Percentiles rank a stretch among this genome's conserved stretches.
Conservation (phyloP, 2,797 vertebrate species). For the Labeo calbasu region DNA sequence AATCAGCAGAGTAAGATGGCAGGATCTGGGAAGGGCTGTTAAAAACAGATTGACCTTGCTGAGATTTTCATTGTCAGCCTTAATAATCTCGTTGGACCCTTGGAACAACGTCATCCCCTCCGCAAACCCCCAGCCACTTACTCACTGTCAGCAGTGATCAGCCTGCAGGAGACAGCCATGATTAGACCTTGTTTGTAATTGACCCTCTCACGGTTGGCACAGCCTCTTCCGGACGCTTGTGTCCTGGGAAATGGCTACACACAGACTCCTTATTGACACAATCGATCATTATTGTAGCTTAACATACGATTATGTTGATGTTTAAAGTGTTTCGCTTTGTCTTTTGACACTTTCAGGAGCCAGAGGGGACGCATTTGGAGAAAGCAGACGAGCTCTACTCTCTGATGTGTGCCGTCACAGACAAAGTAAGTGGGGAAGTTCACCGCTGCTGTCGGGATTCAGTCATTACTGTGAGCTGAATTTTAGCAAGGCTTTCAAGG, state of each 20-base stretch:
- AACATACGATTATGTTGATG: slow-evolving; percentile 19
- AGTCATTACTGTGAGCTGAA: background rate
- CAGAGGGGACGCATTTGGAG: slow-evolving; percentile 84
- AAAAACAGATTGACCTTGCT: slow-evolving; percentile 47
- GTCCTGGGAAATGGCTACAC: slow-evolving; percentile 1
- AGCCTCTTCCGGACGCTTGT: background rate
- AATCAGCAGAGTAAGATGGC: slow-evolving; percentile 48
- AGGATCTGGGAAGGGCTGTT: slow-evolving; percentile 40
- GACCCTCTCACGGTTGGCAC: slow-evolving; percentile 12
- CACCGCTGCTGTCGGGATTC: background rate
- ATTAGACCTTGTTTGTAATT: slow-evolving; percentile 32
- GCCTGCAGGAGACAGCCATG: slow-evolving; percentile 13
- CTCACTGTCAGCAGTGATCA: slow-evolving; percentile 42
- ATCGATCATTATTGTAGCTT: background rate
- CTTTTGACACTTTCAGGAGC: slow-evolving; percentile 73
- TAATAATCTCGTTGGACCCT: slow-evolving; percentile 47
- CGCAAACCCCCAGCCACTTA: slow-evolving; percentile 31
- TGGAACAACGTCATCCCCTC: slow-evolving; percentile 35
- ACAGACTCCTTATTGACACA: slow-evolving; percentile 5
- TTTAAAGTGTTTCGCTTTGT: slow-evolving; percentile 30
- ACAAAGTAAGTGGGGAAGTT: slow-evolving; percentile 70
- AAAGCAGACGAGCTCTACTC: slow-evolving; percentile 81
- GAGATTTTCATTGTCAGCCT: slow-evolving; percentile 43
- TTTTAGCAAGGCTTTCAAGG: slow-evolving; percentile 31
- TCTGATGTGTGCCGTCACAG: slow-evolving; percentile 82